phyloP scores from a whole-genome alignment of 2,797 vertebrate genomes.

The Pelobates cultripes region DNA sequence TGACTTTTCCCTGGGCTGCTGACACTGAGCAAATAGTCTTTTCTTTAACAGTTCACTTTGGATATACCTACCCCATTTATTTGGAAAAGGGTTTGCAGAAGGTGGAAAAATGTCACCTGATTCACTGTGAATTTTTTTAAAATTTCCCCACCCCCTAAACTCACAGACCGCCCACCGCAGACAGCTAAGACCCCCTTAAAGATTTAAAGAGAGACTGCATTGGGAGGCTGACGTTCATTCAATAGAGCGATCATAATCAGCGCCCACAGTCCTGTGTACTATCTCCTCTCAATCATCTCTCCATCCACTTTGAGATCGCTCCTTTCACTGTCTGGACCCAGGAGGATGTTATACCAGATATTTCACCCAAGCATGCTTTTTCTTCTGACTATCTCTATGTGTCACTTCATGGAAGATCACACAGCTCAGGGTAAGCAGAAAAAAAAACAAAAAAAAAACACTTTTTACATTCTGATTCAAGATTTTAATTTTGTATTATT shows the following conservation, averaged over 20 bases:
- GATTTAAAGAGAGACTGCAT: conserved; percentile 99
- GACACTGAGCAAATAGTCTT: conserved; percentile 45
- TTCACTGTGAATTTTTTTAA: conserved; percentile 86
- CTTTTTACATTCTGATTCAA: conserved; percentile 49
- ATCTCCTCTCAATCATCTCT: conserved; percentile 68
- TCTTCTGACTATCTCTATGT: conserved; percentile 85
- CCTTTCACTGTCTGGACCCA: conserved; percentile 75
- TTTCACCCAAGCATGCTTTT: conserved; percentile 87
- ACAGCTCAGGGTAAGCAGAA: conserved; percentile 91
- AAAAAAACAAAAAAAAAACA: no score
- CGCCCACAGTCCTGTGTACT: conserved; percentile 73
- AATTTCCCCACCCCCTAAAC: conserved; percentile 88
- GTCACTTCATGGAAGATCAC: conserved; percentile 92
- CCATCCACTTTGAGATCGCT: conserved; percentile 50
- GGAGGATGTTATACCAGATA: conserved; percentile 90
- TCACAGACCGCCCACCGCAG: conserved; percentile 94
- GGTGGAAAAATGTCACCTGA: conserved; percentile 92
- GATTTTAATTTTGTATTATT: conserved; percentile 21
- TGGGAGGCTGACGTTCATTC: conserved; percentile 96
- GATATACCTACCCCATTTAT: conserved; percentile 63
- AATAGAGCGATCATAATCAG: conserved; percentile 89
- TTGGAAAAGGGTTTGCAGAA: conserved; percentile 68
- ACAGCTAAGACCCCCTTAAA: conserved; percentile 97
- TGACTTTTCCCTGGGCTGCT: background rate
- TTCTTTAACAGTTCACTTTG: conserved; percentile 54